phyloP scores from a whole-genome alignment of 2,797 vertebrate species.

The Lepus townsendii region DNA sequence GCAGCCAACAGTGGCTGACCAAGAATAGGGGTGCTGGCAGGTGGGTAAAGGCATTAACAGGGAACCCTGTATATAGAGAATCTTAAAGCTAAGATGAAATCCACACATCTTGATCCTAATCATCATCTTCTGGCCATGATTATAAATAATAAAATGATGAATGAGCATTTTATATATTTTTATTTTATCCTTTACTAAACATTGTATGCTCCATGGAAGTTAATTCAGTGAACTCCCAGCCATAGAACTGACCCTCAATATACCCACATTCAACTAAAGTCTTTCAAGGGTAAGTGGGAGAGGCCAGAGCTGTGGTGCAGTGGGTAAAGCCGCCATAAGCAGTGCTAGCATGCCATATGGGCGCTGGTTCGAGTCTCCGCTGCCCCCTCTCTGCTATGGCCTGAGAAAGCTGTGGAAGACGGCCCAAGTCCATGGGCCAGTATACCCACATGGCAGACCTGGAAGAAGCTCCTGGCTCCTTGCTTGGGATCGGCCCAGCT shows the following conservation, averaged over 20 bases:
- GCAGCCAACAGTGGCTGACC: not conserved
- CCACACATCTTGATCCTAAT: conserved; percentile 37
- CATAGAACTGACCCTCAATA: not conserved
- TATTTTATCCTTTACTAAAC: conserved; percentile 45
- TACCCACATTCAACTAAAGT: conserved; percentile 1
- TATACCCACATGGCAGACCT: too few species aligned
- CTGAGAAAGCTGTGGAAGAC: too few species aligned
- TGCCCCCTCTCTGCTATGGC: too few species aligned
- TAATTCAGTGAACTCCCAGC: conserved; percentile 28
- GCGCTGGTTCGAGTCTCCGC: too few species aligned
- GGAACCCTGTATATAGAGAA: not conserved
- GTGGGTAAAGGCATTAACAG: not conserved
- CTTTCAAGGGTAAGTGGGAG: not conserved
- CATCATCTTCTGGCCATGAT: not conserved
- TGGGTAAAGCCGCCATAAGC: too few species aligned
- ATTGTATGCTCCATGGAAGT: not conserved
- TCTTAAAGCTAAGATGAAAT: conserved; percentile 38
- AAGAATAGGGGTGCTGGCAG: not conserved
- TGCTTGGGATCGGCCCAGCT: too few species aligned
- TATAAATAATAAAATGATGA: conserved; percentile 54
- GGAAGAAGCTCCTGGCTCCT: too few species aligned
- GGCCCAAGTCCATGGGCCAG: too few species aligned
- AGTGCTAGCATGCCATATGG: too few species aligned
- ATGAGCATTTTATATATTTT: not conserved
- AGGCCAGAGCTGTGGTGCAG: too few species aligned